phyloP scores from a whole-genome alignment of 2,797 vertebrate genomes.

The Coregonus suidteri region DNA sequence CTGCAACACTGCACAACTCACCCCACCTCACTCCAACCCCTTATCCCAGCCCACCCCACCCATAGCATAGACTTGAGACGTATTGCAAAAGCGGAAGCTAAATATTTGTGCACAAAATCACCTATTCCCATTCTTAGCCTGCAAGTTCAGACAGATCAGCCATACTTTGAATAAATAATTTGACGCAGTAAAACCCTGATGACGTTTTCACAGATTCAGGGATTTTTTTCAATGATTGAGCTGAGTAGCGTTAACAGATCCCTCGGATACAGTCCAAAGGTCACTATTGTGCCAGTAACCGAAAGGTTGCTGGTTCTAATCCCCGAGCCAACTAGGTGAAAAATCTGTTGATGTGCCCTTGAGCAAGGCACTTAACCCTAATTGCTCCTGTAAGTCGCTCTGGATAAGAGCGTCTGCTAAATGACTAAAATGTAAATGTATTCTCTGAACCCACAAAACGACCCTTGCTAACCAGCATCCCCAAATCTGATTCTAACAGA shows the following conservation, averaged over 20 bases:
- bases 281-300: neutral
- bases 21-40: conserved; percentile 4
- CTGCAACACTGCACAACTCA: conserved; percentile 24
- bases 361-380: too few relatives aligned
- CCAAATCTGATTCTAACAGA: neutral
- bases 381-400: too few relatives aligned
- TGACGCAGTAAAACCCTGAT: conserved; percentile 16
- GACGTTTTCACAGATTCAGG: conserved; percentile 30
- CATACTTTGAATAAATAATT: conserved; percentile 61
- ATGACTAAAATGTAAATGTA: too few relatives aligned
- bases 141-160: conserved; percentile 72
- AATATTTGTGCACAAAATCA: conserved; percentile 67
- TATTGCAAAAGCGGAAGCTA: conserved; percentile 52
- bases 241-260: neutral
- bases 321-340: too few relatives aligned
- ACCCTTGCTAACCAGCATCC: neutral
- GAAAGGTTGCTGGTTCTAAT: too few relatives aligned
- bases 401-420: too few relatives aligned
- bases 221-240: conserved; percentile 17
- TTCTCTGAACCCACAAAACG: neutral
- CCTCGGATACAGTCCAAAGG: neutral
- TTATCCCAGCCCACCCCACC: conserved; percentile 56
- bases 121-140: conserved; percentile 51
- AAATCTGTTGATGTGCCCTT: too few relatives aligned
- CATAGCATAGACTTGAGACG: conserved; percentile 59